Evolutionary conservation across 2,888 invertebrate genomes (phyloP), one percentile per base, ranked within the genome.

Genomic region (Lamellibrachia columna): DNA sequence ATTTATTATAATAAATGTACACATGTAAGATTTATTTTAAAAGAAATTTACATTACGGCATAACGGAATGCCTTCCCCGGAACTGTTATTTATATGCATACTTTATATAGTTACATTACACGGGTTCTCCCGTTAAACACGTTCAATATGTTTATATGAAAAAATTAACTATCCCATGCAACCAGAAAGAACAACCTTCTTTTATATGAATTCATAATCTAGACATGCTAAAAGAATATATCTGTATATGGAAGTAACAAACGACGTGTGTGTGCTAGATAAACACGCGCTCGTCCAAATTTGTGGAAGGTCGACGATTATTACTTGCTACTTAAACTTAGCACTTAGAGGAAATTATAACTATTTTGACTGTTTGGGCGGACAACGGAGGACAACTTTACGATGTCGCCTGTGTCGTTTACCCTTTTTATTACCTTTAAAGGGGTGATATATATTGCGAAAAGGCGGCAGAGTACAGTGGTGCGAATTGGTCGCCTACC

Each of bases 331-430:
- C 75, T 75, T 75, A 75, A 75, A 75, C 22, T 22, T 15, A 22
- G 75, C n/a, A 75, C 75, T 75, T 75, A 75, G n/a, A 75, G 22
- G 75, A 75, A 75, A 75, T 75, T 75, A 75, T 75, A 75, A 75
- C 75, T 75, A 75, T 15, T 75, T 75, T 75, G 75, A n/a, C 22
- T n/a, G 75, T 75, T 75, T 75, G 75, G 75, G 75, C 75, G 75
- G 15, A 75, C 75, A 75, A 75, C 22, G 75, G 75, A 75, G 22
- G 75, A 75, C 75, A 75, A 75, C 75, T 75, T 75, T 75, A 75
- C 75, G 75, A 75, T 75, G 75, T 15, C 75, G 22, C n/a, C 75
- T 75, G 6, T 15, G 75, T 75, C 75, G 75, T 75, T 75, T 75
- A 75, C 75, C 75, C 11, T 75, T 75, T 75, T 75, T 75, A 75